phyloP scores from a whole-genome alignment of 2,888 invertebrate genomes.

The Diloba caeruleocephala region DNA sequence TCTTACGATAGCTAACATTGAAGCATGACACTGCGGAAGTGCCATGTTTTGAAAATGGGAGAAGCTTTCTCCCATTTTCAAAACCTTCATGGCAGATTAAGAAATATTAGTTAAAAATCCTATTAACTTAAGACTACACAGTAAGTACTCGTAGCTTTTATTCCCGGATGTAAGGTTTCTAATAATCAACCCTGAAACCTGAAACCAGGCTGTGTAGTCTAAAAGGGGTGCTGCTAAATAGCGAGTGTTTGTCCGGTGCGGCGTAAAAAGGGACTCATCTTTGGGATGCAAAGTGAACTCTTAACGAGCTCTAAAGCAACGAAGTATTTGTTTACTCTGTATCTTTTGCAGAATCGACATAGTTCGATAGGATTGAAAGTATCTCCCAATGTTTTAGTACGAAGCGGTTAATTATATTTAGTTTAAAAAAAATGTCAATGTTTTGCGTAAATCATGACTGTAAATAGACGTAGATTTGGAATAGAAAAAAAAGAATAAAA shows the following conservation, averaged over 20 bases:
- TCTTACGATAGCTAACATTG: too few species aligned
- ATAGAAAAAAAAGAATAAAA: too few species aligned
- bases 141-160: constrained; percentile 15
- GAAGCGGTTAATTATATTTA: too few species aligned
- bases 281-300: constrained; percentile 56
- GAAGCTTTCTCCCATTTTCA: not conserved
- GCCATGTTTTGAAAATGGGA: not conserved
- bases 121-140: constrained; percentile 5
- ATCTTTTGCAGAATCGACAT: constrained; percentile 8
- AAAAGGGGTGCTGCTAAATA: constrained; percentile 63
- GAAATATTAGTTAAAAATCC: constrained; percentile 3
- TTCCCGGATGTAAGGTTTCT: constrained; percentile 15
- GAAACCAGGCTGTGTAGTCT: constrained; percentile 51
- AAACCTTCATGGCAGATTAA: not conserved
- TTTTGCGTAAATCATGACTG: too few species aligned
- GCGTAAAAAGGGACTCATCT: constrained; percentile 58
- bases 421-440: too few species aligned
- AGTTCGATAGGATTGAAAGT: constrained; percentile 18
- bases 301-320: constrained; percentile 56
- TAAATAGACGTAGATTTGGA: too few species aligned
- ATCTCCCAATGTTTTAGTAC: constrained; percentile 36
- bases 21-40: too few species aligned
- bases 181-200: too few species aligned
- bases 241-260: constrained; percentile 60
- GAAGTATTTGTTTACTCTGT: constrained; percentile 47